These are phyloP conservation scores for Aphrophora alni DNA, from an alignment of 2,888 invertebrate species.

Conservation along the genomic window DNA sequence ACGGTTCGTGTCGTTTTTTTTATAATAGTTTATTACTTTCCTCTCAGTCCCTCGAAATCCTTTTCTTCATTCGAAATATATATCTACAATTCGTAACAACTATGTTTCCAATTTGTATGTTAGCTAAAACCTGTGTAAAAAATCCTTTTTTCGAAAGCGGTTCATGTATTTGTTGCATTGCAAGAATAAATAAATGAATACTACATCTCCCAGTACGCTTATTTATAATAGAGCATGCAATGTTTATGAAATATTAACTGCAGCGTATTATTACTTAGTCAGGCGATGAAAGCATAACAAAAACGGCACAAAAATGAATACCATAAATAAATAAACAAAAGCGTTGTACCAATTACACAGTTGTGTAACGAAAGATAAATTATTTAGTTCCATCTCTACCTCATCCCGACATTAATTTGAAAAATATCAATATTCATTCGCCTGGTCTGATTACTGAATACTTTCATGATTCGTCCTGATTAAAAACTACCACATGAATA, in stretches of 20 bases:
- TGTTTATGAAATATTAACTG: not conserved
- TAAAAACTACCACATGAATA: slow-evolving; percentile 37
- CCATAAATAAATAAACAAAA: not conserved
- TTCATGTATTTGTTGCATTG: too few relatives aligned
- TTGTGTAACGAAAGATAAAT: not conserved
- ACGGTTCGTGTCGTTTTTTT: too few relatives aligned
- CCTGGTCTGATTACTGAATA: not conserved
- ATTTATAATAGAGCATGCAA: not conserved
- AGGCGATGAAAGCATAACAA: not conserved
- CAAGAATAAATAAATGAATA: too few relatives aligned
- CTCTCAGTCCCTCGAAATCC: too few relatives aligned
- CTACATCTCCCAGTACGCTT: not conserved
- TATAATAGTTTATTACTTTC: too few relatives aligned
- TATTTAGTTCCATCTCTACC: not conserved
- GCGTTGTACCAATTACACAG: not conserved
- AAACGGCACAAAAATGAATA: not conserved
- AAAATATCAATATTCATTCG: not conserved
- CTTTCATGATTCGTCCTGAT: slow-evolving; percentile 28
- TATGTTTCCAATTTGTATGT: too few relatives aligned
- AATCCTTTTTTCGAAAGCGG: too few relatives aligned
- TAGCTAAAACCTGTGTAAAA: too few relatives aligned
- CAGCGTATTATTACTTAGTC: not conserved
- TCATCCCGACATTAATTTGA: not conserved
- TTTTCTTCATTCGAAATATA: too few relatives aligned
- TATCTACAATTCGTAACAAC: too few relatives aligned